Base-by-base conservation (phyloP, 2,797 vertebrate species). In the Tiaroga cobitis region DNA sequence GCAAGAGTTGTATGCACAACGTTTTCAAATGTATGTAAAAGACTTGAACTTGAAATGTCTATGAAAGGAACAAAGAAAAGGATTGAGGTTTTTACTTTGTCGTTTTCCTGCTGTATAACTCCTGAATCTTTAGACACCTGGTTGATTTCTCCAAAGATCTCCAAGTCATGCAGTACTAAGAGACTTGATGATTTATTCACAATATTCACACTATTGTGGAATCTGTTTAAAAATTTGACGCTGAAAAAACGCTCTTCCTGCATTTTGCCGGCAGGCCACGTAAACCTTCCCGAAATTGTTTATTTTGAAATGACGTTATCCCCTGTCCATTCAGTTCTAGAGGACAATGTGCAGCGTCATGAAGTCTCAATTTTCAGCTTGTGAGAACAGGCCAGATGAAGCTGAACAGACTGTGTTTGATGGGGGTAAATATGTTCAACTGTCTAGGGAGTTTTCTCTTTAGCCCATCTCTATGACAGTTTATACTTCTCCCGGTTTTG, bases 331-430 rank as follows among this genome's bases (percentile, higher is more conserved):
- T 86, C 32, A 73, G 59, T 41, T 78, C 24, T 76, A 59, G 46
- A 85, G 34, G 46, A 70, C 82, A 87, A 85, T 63, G 39, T 67
- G 24, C 84, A 70, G 74, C n/a, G 11, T 78, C 80, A 39, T 67
- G 6, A 51, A 83, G 41, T 83, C 76, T 68, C 61, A 68, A 26
- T 83, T 81, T 85, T 54, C 77, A 49, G 41, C 68, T 51, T 80
- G 39, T 39, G 24, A 80, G 67, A 81, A 54, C 43, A 73, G 80
- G 13, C 8, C 61, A 65, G 56, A 85, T 65, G 82, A 84, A 10
- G 13, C 51, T 59, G 56, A 77, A 70, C 67, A 82, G 65, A 41
- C 37, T 34, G 72, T 7, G 34, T 65, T 82, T 76, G 75, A 78
- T 80, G 19, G 49, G 61, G 49, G 34, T 41, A 56, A 78, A 84